A percentile compares a stretch with the other conserved stretches of the same genome.
These are phyloP conservation scores for Paramormyrops hopkinsi DNA, from an alignment of 2,797 vertebrate species.

Conservation along the genomic window DNA sequence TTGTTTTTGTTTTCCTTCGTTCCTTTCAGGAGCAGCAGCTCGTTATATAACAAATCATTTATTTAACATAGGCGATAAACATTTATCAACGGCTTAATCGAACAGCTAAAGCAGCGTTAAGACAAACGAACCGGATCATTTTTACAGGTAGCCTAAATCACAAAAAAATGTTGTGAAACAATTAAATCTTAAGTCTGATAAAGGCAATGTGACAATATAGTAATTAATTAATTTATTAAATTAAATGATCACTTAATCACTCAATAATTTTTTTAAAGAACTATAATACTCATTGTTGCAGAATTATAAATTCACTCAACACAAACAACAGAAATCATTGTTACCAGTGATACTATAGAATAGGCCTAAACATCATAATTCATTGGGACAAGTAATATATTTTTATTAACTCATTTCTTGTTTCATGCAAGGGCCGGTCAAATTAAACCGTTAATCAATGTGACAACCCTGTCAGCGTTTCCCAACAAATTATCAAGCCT, in stretches of 20 bases:
- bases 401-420: background rate
- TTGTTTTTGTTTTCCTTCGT: background rate
- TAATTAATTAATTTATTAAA: background rate
- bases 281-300: background rate
- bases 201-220: background rate
- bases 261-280: background rate
- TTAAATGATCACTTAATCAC: background rate
- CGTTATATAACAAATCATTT: background rate
- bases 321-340: background rate
- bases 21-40: background rate
- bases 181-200: background rate
- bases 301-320: background rate
- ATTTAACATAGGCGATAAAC: background rate
- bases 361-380: background rate
- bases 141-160: background rate
- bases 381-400: background rate
- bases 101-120: no score
- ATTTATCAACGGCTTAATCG: background rate
- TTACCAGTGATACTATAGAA: background rate
- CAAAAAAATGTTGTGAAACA: background rate
- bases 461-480: background rate
- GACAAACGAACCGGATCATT: background rate
- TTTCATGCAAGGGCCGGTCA: background rate
- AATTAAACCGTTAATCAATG: background rate
- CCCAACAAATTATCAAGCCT: background rate